Evolutionary conservation across 2,113 vertebrate genomes (phyloP).

Genomic region (Archocentrus centrarchus): DNA sequence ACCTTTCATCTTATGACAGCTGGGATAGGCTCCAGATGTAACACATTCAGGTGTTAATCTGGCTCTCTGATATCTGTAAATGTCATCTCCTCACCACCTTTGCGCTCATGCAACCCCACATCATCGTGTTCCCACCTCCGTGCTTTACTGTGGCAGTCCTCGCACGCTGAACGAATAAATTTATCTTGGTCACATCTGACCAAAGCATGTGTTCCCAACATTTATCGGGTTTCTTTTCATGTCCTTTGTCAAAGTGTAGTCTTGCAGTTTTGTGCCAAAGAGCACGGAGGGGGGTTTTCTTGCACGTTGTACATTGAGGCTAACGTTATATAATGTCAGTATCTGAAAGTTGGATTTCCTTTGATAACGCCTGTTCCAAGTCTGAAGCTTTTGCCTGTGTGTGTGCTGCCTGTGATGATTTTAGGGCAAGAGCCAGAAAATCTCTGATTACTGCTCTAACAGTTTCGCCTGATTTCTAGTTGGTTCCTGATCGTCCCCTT

Average conservation of each 20-base stretch:
- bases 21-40: not conserved
- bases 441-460: not conserved
- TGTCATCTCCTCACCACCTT: not conserved
- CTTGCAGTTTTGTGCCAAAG: not conserved
- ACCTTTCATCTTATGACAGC: not conserved
- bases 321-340: not conserved
- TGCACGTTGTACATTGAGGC: not conserved
- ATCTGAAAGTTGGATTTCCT: not conserved
- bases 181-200: conserved; percentile 4
- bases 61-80: not conserved
- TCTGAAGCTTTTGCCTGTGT: not conserved
- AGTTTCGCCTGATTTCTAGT: not conserved
- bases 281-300: not conserved
- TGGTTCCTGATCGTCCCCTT: no score
- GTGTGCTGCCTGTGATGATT: not conserved
- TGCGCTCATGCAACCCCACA: not conserved
- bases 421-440: not conserved
- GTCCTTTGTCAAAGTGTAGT: not conserved
- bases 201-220: not conserved
- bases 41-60: not conserved
- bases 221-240: not conserved
- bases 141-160: not conserved
- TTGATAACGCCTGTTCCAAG: not conserved
- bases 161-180: rapidly evolving
- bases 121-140: not conserved